Percentiles rank a stretch among this genome's conserved stretches.
These are phyloP conservation scores for Serinus canaria DNA, from an alignment of 2,113 vertebrate species.

Conservation along the genomic window DNA sequence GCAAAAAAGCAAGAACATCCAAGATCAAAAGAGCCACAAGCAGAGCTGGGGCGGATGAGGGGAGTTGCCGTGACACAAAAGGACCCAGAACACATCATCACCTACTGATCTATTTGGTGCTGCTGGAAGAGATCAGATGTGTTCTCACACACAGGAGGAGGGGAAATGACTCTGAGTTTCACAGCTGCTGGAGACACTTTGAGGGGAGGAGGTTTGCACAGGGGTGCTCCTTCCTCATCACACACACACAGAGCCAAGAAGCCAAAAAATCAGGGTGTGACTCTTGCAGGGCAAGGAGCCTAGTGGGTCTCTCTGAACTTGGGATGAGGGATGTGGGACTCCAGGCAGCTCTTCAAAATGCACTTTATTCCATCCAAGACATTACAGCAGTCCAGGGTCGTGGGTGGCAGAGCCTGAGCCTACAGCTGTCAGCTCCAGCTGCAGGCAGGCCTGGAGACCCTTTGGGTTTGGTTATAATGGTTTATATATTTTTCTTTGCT, in stretches of 20 bases:
- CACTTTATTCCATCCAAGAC: no score
- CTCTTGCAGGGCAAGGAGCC: not conserved
- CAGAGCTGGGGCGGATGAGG: not conserved
- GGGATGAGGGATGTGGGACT: not conserved
- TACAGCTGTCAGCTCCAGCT: no score
- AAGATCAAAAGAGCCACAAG: slow-evolving; percentile 48
- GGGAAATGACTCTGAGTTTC: not conserved
- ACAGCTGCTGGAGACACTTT: not conserved
- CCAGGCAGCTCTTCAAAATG: no score
- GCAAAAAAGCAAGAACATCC: not conserved
- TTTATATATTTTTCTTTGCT: no score
- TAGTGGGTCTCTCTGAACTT: rapidly evolving
- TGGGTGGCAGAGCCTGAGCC: no score
- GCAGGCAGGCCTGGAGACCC: no score
- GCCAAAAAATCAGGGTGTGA: not conserved
- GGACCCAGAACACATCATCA: not conserved
- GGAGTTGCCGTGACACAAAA: not conserved
- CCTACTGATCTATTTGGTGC: not conserved
- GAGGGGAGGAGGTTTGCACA: not conserved
- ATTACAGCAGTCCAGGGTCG: no score
- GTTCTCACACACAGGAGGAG: not conserved
- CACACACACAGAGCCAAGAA: not conserved
- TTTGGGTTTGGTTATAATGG: no score
- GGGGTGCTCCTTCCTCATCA: not conserved
- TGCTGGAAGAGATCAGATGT: not conserved